Evolutionary conservation across 2,113 vertebrate genomes (phyloP), one percentile per base, ranked within the genome.

Genomic region (Rhodinocichla rosea): DNA sequence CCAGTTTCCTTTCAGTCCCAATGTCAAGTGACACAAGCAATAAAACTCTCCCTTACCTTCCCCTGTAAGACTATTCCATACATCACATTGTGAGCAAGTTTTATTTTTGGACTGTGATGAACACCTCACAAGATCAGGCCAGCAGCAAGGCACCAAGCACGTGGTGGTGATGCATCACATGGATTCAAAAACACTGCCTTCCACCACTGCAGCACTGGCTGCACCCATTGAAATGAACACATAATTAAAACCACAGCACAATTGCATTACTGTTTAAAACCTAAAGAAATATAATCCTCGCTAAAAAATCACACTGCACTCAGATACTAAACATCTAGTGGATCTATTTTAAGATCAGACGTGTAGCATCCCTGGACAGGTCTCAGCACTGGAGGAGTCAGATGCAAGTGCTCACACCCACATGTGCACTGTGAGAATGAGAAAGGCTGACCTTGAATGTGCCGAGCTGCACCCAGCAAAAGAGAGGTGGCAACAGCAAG

Each of bases 51-150:
- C 47, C 83, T 82, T 89, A 81, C 57, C 67, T 95, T 96, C 69
- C 67, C 63, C 95, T 87, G 93, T 94, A 94, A 96, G 95, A 96
- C 73, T 96, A 94, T 96, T 96, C 92, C 95, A 96, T 95, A 96
- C 93, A 96, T 95, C 92, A 95, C 80, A 95, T 87, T 92, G 80
- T 95, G 94, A 97, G 64, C 88, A 93, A 79, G 94, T 92, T 92
- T 96, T 96, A 96, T 95, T 97, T 97, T 97, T 95, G 90, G 95
- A 94, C 73, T 78, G 90, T 97, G 94, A 96, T 93, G 83, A 96
- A 39, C 93, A 93, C 39, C 90, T 93, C 95, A 93, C 73, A 93
- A 93, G 95, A 94, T 74, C 90, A 86, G 69, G 53, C 57, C 83
- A 73, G 80, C 5, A 92, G 79, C 69, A 67, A 82, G 73, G 83